Percentiles rank a stretch among this genome's conserved stretches.
These are phyloP conservation scores for Chionodraco myersi DNA, from an alignment of 2,113 vertebrate genomes.

Conservation along the genomic window DNA sequence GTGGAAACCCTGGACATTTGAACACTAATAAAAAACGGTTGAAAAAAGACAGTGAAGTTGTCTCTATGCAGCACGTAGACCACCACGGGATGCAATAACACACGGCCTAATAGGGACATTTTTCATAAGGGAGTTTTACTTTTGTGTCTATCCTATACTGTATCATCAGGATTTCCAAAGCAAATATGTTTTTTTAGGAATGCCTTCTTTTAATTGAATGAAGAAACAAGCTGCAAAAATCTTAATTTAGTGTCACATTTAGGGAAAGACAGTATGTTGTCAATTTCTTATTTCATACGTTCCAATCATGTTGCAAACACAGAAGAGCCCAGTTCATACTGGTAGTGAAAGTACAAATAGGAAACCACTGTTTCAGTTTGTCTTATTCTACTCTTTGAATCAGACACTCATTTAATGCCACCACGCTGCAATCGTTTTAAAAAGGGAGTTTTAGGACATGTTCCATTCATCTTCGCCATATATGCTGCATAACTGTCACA, in stretches of 20 bases:
- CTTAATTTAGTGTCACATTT: background rate
- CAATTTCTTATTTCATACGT: background rate
- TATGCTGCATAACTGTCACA: constrained; percentile 59
- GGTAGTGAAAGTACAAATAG: constrained; percentile 20
- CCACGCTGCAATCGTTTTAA: constrained; percentile 43
- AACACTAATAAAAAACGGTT: background rate
- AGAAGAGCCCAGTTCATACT: constrained; percentile 26
- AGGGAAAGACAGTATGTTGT: background rate
- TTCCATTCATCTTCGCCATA: constrained; percentile 69
- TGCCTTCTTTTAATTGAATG: no score
- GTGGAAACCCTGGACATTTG: background rate
- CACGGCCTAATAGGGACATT: background rate
- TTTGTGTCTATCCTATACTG: no score
- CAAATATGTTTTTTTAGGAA: no score
- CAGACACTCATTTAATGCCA: constrained; percentile 43
- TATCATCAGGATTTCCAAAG: no score
- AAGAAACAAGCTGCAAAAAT: background rate
- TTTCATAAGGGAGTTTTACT: background rate
- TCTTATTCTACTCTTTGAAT: constrained; percentile 43
- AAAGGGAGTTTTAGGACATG: constrained; percentile 50
- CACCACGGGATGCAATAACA: background rate
- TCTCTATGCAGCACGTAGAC: background rate
- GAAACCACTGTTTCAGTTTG: constrained; percentile 33
- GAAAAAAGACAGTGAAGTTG: background rate
- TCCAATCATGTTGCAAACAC: background rate